A percentile compares a stretch with the other conserved stretches of the same genome.
phyloP scores from a whole-genome alignment of 2,888 invertebrate genomes.

The Teleiodes luculella region DNA sequence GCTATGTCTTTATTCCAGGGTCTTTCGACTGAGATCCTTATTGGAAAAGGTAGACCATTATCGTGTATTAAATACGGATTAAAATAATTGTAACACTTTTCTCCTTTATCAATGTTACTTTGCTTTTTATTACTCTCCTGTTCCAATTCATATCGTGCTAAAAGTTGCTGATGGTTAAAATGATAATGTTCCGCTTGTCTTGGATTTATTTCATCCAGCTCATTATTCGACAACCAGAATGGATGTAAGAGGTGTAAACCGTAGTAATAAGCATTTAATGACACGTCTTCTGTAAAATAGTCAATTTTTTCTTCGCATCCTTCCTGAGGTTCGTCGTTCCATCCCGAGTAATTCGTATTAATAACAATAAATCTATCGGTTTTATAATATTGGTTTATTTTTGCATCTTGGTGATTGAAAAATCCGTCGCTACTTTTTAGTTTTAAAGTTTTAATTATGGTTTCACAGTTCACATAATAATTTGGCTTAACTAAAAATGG shows the following conservation, averaged over 20 bases:
- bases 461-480: constrained; percentile 59
- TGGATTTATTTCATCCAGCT: constrained; percentile 52
- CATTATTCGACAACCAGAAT: constrained; percentile 77
- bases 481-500: constrained; percentile 70
- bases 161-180: constrained; percentile 56
- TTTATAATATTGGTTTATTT: constrained; percentile 42
- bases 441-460: constrained; percentile 56
- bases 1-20: constrained; percentile 47
- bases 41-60: constrained; percentile 63
- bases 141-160: constrained; percentile 57
- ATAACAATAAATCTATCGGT: constrained; percentile 42
- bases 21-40: constrained; percentile 43
- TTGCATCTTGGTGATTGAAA: constrained; percentile 35
- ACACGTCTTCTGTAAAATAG: constrained; percentile 82
- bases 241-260: constrained; percentile 77
- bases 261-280: constrained; percentile 79
- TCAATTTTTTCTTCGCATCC: constrained; percentile 70
- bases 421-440: constrained; percentile 41
- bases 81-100: constrained; percentile 41
- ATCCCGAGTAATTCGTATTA: constrained; percentile 68
- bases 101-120: constrained; percentile 24
- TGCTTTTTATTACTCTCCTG: constrained; percentile 46
- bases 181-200: constrained; percentile 63
- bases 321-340: constrained; percentile 68
- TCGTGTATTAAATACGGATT: constrained; percentile 57